Evolutionary conservation across 2,113 vertebrate species (phyloP).

Genomic region (Tenebrosternarchus preto): DNA sequence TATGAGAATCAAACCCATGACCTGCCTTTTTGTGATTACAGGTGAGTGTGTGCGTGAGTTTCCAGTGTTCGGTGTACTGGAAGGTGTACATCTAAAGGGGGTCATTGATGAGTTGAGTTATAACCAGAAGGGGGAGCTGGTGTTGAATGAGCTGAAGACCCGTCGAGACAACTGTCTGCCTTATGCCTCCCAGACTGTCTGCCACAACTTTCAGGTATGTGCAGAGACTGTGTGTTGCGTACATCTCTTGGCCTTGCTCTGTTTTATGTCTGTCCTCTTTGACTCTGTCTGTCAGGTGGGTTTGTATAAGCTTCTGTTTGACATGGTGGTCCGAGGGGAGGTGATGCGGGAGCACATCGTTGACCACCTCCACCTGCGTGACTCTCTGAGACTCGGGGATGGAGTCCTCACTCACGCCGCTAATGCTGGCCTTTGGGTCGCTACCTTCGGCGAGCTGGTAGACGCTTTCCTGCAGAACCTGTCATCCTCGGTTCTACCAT

Average conservation of each 20-base stretch:
- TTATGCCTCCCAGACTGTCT: conserved; percentile 61
- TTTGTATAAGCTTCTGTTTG: conserved; percentile 78
- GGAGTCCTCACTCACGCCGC: conserved; percentile 62
- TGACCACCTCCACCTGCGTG: conserved; percentile 62
- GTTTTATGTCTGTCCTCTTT: neutral
- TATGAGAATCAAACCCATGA: no score
- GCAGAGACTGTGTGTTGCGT: neutral
- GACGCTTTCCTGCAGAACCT: conserved; percentile 69
- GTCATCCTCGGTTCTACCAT: conserved; percentile 66
- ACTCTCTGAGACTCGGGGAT: conserved; percentile 61
- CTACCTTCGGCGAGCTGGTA: conserved; percentile 67
- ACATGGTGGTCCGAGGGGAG: conserved; percentile 72
- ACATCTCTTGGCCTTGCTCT: neutral
- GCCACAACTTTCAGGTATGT: conserved; percentile 67
- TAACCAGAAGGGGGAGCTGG: conserved; percentile 69
- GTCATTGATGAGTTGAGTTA: conserved; percentile 74
- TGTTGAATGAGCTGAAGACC: conserved; percentile 68
- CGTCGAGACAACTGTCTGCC: conserved; percentile 53
- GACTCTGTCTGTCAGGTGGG: conserved; percentile 61
- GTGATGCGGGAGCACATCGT: conserved; percentile 63
- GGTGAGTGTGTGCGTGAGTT: conserved; percentile 71
- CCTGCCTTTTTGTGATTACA: conserved; percentile 30
- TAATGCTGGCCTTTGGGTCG: conserved; percentile 59
- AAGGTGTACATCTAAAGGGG: conserved; percentile 70
- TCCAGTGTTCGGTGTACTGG: conserved; percentile 75